These are phyloP conservation scores for Spicauda simplicius DNA, from an alignment of 2,888 invertebrate species.

Conservation along the genomic window DNA sequence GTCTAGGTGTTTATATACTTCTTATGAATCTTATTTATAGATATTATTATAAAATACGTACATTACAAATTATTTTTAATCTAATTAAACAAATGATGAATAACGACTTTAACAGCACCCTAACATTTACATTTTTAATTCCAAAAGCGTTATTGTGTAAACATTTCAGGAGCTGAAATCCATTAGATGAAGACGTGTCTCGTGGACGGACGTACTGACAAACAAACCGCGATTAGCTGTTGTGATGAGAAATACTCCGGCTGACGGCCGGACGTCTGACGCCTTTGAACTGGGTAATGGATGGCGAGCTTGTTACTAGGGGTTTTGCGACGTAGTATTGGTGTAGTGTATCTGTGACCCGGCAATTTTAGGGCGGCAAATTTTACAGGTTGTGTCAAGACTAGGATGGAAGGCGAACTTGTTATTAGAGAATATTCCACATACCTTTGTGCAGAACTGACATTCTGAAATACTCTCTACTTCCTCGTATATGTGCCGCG, in stretches of 20 bases:
- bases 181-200: conserved; percentile 67
- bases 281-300: conserved; percentile 4
- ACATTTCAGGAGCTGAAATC: conserved; percentile 59
- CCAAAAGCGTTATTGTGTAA: conserved; percentile 49
- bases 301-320: conserved; percentile 5
- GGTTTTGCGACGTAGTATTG: not conserved
- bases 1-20: too few species aligned
- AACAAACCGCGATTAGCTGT: conserved; percentile 43
- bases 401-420: too few species aligned
- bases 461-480: too few species aligned
- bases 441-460: too few species aligned
- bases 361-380: not conserved
- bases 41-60: too few species aligned
- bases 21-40: too few species aligned
- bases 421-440: too few species aligned
- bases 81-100: not conserved
- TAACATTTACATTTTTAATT: conserved; percentile 23
- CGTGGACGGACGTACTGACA: conserved; percentile 63
- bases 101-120: not conserved
- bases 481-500: too few species aligned
- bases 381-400: too few species aligned
- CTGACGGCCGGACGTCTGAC: conserved; percentile 7
- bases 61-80: too few species aligned
- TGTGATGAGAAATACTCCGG: conserved; percentile 31
- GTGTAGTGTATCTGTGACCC: too few species aligned